Evolutionary conservation across 1,140 invertebrate species (phyloP).

Genomic region (Platyura marginata): DNA sequence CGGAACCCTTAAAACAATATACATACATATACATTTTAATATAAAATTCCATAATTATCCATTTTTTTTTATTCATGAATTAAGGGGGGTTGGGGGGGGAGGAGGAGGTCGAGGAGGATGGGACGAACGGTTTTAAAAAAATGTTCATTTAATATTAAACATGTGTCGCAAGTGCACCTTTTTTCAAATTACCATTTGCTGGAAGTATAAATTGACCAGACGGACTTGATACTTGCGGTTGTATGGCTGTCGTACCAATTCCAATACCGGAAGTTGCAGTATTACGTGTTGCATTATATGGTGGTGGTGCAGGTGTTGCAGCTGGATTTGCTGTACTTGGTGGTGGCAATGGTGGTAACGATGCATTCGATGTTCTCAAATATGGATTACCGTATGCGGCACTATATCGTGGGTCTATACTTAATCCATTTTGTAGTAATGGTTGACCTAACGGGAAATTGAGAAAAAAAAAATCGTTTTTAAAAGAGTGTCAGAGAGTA

Average conservation of each 20-base stretch:
- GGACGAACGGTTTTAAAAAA: no score
- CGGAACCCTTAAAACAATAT: no score
- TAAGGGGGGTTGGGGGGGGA: no score
- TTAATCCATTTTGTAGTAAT: conserved; percentile 30
- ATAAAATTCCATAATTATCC: no score
- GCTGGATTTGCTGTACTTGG: conserved; percentile 48
- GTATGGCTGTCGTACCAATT: conserved; percentile 11
- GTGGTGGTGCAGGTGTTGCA: conserved; percentile 58
- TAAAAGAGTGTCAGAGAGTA: no score
- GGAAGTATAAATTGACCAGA: conserved; percentile 24
- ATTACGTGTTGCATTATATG: conserved; percentile 32
- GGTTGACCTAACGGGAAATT: conserved; percentile 31
- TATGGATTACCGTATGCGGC: conserved; percentile 81
- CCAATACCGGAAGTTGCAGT: conserved; percentile 12
- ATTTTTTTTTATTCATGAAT: no score
- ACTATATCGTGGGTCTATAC: conserved; percentile 67
- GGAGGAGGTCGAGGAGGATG: no score
- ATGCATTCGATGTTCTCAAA: conserved; percentile 36
- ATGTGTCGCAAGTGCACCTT: conserved; percentile 21
- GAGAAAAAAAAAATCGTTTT: no score
- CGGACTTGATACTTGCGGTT: conserved; percentile 15
- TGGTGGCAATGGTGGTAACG: conserved; percentile 26
- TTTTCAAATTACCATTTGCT: conserved; percentile 20
- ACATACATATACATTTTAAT: no score
- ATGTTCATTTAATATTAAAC: conserved; percentile 15